Evolutionary conservation across 2,797 vertebrate genomes (phyloP), one percentile per base, ranked within the genome.

Genomic region (Emys orbicularis): DNA sequence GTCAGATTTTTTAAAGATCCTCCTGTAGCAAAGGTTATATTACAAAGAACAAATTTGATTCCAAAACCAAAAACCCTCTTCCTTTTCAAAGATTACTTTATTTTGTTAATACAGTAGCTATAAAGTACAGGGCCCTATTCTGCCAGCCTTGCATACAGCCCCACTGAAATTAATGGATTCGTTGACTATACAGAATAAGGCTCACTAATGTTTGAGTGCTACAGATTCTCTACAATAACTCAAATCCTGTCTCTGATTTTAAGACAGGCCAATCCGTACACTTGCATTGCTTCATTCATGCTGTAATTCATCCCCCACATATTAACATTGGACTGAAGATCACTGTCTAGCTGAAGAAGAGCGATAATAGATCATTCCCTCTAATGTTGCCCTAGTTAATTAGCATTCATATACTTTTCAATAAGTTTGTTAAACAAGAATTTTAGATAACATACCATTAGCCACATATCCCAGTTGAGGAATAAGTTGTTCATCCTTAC

Each of bases 401-500:
- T 76, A 79, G 29, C 86, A 57, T 83, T 92, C 85, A 72, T 56
- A 0, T 8, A 72, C 83, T n/a, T 27, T 10, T 74, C 89, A 79
- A 81, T 6, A 56, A 18, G 47, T 47, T 23, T 34, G 81, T 86
- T 79, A 95, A 81, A 86, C 86, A 84, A 1, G 68, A 93, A 27
- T 12, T 81, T 83, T 23, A 86, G 81, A 80, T n/a, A 65, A 81
- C 93, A 50, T 99, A 99, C 99, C 99, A 96, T 99, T 99, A 94
- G 99, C 99, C 95, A 99, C 98, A 95, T 99, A 99, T 96, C 99
- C 99, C 27, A 99, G 98, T 95, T 99, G 99, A 94, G 99, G 99
- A 96, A 99, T 98, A 59, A 99, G 99, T 83, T 99, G 99, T 31
- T 99, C 99, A 85, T 99, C 99, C 90, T 99, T 99, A 98, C 99